Evolutionary conservation across 2,888 invertebrate genomes (phyloP).

Genomic region (Ichneumoninae sp.): DNA sequence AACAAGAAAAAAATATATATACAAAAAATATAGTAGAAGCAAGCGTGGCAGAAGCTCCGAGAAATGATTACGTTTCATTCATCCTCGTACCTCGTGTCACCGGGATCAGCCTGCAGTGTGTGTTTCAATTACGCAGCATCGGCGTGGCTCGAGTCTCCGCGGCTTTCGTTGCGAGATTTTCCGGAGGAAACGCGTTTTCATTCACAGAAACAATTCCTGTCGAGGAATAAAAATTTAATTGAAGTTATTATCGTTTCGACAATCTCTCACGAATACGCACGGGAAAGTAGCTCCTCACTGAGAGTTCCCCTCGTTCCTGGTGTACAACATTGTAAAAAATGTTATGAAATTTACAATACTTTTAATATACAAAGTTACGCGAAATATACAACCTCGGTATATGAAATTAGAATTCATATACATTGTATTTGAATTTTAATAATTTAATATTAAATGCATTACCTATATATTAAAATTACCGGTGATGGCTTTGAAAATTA

Average conservation of each 20-base stretch:
- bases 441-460: too few species aligned
- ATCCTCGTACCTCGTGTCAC: background rate
- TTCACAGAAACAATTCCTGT: slow-evolving; percentile 32
- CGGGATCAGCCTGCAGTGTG: background rate
- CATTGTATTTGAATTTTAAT: too few species aligned
- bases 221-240: slow-evolving; percentile 16
- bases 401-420: too few species aligned
- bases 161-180: slow-evolving; percentile 5
- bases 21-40: background rate
- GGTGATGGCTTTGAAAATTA: too few species aligned
- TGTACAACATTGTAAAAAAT: background rate
- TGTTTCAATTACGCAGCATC: slow-evolving; percentile 16
- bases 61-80: slow-evolving; percentile 3
- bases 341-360: too few species aligned
- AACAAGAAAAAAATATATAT: slow-evolving; percentile 25
- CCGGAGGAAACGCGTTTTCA: slow-evolving; percentile 19
- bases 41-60: background rate
- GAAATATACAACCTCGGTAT: too few species aligned
- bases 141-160: background rate
- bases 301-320: background rate
- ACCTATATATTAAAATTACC: too few species aligned
- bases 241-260: slow-evolving; percentile 10
- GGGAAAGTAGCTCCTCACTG: slow-evolving; percentile 2
- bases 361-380: too few species aligned
- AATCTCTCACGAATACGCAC: background rate